phyloP scores from a whole-genome alignment of 2,113 vertebrate species.

The Semicossyphus pulcher region DNA sequence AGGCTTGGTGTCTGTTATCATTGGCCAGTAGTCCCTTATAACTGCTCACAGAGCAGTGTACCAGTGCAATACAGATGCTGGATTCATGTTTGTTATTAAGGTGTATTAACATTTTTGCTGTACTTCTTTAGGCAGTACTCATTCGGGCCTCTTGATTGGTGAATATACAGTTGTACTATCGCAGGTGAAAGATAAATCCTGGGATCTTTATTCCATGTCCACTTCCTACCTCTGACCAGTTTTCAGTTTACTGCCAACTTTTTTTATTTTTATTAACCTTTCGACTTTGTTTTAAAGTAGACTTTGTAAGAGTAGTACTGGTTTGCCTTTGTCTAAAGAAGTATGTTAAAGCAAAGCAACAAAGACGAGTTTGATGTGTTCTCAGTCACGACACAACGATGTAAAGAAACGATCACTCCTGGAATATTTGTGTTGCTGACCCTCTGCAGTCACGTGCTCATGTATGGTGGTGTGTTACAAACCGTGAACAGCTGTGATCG shows the following conservation, averaged over 20 bases:
- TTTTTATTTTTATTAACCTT: too few relatives aligned
- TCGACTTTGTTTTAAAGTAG: slow-evolving; percentile 13
- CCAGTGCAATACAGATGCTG: slow-evolving; percentile 27
- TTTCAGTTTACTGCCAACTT: slow-evolving; percentile 47
- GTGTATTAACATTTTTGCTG: neutral
- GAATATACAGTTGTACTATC: neutral
- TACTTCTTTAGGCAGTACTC: neutral
- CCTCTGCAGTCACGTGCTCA: slow-evolving; percentile 38
- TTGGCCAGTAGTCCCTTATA: neutral
- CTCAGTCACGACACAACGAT: slow-evolving; percentile 26
- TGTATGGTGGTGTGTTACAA: slow-evolving; percentile 51
- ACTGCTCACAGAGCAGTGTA: neutral
- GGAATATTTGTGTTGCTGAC: slow-evolving; percentile 45
- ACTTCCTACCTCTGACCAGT: slow-evolving; percentile 68
- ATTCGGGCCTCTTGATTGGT: neutral
- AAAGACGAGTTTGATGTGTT: slow-evolving; percentile 23
- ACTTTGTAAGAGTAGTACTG: neutral
- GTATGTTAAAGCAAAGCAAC: slow-evolving; percentile 12
- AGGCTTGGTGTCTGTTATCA: neutral
- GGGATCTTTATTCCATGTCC: slow-evolving; percentile 30
- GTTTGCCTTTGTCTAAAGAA: slow-evolving; percentile 10
- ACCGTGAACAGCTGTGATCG: slow-evolving; percentile 60
- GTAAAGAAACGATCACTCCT: slow-evolving; percentile 35
- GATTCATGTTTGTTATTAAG: neutral
- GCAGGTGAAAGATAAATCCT: slow-evolving; percentile 17